Percentiles rank a stretch among this genome's conserved stretches.
Evolutionary conservation across 2,888 invertebrate genomes (phyloP).

Genomic region (Erebia ligea): DNA sequence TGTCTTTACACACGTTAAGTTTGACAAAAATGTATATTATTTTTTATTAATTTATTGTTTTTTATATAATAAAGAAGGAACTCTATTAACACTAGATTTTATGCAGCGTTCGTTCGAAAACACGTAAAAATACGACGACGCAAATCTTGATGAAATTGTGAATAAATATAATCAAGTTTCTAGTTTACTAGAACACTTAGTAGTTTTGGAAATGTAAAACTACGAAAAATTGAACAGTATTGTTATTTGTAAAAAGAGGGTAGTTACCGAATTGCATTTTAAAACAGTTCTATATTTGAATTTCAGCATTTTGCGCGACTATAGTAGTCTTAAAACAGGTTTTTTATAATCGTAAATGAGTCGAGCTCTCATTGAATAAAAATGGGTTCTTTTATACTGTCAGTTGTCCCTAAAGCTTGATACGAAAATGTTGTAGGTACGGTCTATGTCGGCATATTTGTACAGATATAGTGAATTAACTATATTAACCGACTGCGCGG

Average conservation of each 20-base stretch:
- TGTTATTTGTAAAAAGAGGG: neutral
- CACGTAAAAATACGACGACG: too few relatives aligned
- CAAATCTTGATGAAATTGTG: neutral
- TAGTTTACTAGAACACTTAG: neutral
- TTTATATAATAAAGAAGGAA: neutral
- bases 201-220: neutral
- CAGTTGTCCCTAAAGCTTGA: slow-evolving; percentile 62
- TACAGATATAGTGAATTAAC: slow-evolving; percentile 53
- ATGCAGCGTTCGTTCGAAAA: neutral
- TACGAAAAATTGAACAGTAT: slow-evolving; percentile 1
- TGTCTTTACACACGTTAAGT: too few relatives aligned
- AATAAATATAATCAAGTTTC: neutral
- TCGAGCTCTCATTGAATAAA: slow-evolving; percentile 34
- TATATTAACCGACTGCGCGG: slow-evolving; percentile 48
- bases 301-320: slow-evolving; percentile 24
- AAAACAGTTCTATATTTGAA: neutral
- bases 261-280: slow-evolving; percentile 7
- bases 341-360: slow-evolving; percentile 38
- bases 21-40: neutral
- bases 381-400: slow-evolving; percentile 62
- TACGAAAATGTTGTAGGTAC: slow-evolving; percentile 42
- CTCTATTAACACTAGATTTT: neutral
- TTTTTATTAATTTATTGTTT: slow-evolving; percentile 2
- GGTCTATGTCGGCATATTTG: slow-evolving; percentile 47
- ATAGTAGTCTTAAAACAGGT: slow-evolving; percentile 23